Evolutionary conservation across 2,797 vertebrate species (phyloP), one percentile per base, ranked within the genome.

Genomic region (Okamejei kenojei): DNA sequence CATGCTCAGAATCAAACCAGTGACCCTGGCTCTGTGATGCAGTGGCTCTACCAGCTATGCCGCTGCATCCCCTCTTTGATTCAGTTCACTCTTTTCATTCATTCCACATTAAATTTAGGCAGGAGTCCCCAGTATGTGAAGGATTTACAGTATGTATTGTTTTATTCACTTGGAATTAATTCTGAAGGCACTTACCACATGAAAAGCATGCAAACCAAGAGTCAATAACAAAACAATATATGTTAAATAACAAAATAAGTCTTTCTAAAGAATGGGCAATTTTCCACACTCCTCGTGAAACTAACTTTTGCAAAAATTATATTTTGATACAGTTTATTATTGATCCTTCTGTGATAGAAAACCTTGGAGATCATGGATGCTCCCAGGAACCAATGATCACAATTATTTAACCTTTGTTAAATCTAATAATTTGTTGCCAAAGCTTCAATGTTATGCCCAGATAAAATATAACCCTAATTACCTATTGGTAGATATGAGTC

Each of bases 381-480:
- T 84, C 29, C 23, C n/a, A 61, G 1, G 2, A 58, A 29, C 23
- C 81, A 29, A 1, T 13, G 45, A 84, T 58, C 29, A 58, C 23
- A 82, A 82, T 82, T 10, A 45, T 10, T 84, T 61, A 54, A 54
- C 29, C 61, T 84, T 15, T 84, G 26, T 26, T 29, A 84, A 61
- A 84, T n/a, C 81, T 26, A 61, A 54, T 71, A 29, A 90, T 65
- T 90, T 38, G n/a, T 90, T 71, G 86, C 63, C 32, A 71, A 71
- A 68, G 15, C 32, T 68, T 32, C 19, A 90, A 11, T 90, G 86
- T 71, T 90, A 13, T 35, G 32, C 15, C 68, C 35, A 68, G 61
- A 90, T 90, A 68, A 32, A 90, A 65, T 90, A 29, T 8, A 23
- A 71, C 38, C 32, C 86, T 71, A 90, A 71, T 90, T 90, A 65